Base-by-base conservation (phyloP, 2,888 invertebrate species). In the Salticus scenicus region DNA sequence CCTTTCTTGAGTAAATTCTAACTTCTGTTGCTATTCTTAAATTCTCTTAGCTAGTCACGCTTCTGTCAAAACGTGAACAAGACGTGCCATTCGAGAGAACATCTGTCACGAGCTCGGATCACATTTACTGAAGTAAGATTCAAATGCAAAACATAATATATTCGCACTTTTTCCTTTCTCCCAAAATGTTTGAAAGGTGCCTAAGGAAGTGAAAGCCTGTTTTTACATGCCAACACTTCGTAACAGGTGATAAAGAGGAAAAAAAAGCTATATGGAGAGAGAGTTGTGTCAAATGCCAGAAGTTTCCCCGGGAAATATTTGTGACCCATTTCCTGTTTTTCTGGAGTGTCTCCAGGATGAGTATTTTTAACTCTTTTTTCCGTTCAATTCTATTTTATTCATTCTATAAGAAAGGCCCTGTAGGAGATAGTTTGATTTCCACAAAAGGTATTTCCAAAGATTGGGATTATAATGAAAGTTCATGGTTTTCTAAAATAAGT, bases 291-390 rank as follows among this genome's bases (percentile, higher is more conserved):
- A 42, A 72, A 76, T 57, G 69, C 81, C 69, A 41, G 33, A 41
- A 47, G 28, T 57, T 80, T 31, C 64, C 70, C 20, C 37, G 69
- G 37, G 69, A 83, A 64, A 71, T 83, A 76, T 83, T 76, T 72
- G 75, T 71, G 82, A 67, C 77, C 77, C 69, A 77, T 73, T 84
- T 77, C 57, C 66, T 74, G 28, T 20, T 10, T 69, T 73, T 41
- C 77, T 84, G 83, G 83, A 77, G 24, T n/a, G n/a, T 41, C 57
- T 78, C 83, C 83, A 84, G 63, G 5, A 7, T 1, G 30, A 20
- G n/a, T 77, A 77, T 77, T 84, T 84, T 67, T 77, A 73, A 77
- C 30, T 27, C 37, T 12, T 74, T 20, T 33, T 63, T 17, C 64
- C 31, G 57, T 47, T 33, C 31, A 12, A n/a, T n/a, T n/a, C n/a